These are phyloP conservation scores for Dendropsophus ebraccatus DNA, from an alignment of 2,113 vertebrate genomes.

Conservation along the genomic window DNA sequence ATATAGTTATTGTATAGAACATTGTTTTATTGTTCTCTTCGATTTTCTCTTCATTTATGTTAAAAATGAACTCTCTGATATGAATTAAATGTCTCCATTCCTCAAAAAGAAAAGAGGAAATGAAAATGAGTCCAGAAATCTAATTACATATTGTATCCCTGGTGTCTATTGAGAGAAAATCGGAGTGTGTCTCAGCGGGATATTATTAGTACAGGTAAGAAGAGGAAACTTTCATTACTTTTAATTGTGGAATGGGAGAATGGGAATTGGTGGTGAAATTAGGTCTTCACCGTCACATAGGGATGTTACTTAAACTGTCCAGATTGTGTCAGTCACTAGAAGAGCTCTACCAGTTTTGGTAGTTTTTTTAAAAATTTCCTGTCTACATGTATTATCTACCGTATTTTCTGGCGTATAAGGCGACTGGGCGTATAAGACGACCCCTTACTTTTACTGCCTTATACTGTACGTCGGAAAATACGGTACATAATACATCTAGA, in stretches of 20 bases:
- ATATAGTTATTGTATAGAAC: too few species aligned
- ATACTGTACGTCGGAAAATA: too few species aligned
- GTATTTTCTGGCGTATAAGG: too few species aligned
- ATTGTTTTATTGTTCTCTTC: neutral
- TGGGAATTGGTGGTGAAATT: slow-evolving; percentile 58
- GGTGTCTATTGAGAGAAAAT: slow-evolving; percentile 61
- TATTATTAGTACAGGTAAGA: slow-evolving; percentile 58
- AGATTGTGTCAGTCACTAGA: slow-evolving; percentile 35
- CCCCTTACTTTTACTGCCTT: too few species aligned
- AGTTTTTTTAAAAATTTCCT: neutral
- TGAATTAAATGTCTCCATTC: slow-evolving; percentile 45
- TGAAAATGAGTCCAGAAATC: slow-evolving; percentile 55
- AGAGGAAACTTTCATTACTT: slow-evolving; percentile 56
- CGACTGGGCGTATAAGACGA: too few species aligned
- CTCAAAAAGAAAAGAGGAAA: slow-evolving; percentile 34
- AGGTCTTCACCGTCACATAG: slow-evolving; percentile 57
- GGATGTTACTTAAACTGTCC: slow-evolving; percentile 55
- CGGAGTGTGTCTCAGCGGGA: slow-evolving; percentile 29
- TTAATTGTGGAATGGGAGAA: slow-evolving; percentile 58
- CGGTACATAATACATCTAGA: too few species aligned
- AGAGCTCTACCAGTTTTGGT: neutral
- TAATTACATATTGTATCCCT: slow-evolving; percentile 54
- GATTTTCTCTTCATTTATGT: too few species aligned
- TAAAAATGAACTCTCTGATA: slow-evolving; percentile 5
- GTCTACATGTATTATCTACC: neutral